A percentile compares a stretch with the other conserved stretches of the same genome.
Conservation (phyloP, 1,140 invertebrate genomes). For the Drosophila subobscura region DNA sequence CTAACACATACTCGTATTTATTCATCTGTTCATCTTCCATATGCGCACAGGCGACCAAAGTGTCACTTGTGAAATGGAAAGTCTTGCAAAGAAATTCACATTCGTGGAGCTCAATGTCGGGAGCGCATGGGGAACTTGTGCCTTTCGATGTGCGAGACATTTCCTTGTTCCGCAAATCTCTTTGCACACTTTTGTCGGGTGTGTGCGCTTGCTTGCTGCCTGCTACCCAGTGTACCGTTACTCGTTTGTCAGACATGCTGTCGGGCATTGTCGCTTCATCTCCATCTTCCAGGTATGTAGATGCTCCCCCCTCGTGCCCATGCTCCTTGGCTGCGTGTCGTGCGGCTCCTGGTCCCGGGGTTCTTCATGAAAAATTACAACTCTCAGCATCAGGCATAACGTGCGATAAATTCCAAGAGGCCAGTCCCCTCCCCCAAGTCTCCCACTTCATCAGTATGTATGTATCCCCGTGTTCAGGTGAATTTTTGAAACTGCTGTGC, state of each 20-base stretch:
- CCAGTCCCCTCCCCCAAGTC: too few relatives aligned
- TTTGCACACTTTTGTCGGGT: slow-evolving; percentile 45
- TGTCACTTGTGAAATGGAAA: slow-evolving; percentile 5
- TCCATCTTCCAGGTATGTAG: slow-evolving; percentile 25
- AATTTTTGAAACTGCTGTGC: slow-evolving; percentile 77
- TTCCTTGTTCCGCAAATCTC: neutral
- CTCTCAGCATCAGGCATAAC: slow-evolving; percentile 75
- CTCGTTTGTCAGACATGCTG: slow-evolving; percentile 44
- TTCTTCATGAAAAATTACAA: slow-evolving; percentile 76
- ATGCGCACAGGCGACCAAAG: slow-evolving; percentile 48
- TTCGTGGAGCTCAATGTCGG: neutral
- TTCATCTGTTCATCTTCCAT: slow-evolving; percentile 41
- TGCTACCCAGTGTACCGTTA: slow-evolving; percentile 22
- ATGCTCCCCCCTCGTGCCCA: neutral
- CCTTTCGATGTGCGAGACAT: neutral
- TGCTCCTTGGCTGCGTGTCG: slow-evolving; percentile 20
- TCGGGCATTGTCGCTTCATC: slow-evolving; percentile 38
- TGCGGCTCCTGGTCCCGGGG: slow-evolving; percentile 26
- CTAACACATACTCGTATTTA: slow-evolving; percentile 43
- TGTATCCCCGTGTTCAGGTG: slow-evolving; percentile 33
- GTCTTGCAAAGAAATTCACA: neutral
- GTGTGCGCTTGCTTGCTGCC: slow-evolving; percentile 8
- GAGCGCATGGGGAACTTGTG: neutral
- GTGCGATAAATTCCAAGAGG: slow-evolving; percentile 70
- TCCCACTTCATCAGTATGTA: too few relatives aligned